Base-by-base conservation (phyloP, 2,113 vertebrate species). In the Chiloscyllium plagiosum region DNA sequence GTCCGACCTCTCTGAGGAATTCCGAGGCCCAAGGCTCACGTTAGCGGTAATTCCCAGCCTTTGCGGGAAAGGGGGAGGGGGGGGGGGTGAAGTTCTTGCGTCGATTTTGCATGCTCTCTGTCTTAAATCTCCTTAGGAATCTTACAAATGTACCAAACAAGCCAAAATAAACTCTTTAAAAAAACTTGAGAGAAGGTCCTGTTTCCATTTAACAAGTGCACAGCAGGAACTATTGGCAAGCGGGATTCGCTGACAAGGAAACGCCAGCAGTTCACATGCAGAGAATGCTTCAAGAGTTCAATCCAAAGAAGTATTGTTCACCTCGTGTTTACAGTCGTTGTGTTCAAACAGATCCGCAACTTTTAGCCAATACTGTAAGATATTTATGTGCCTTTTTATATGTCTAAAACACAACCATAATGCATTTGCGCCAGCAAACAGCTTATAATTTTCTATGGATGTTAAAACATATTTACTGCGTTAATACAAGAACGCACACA, bases 91-190 rank as follows among this genome's bases (percentile, higher is more conserved):
- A n/a, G n/a, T n/a, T n/a, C n/a, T n/a, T n/a, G 96, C 97, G 96
- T 97, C 97, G 97, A 97, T 98, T 98, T 98, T 98, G 98, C 97
- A 98, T 98, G 98, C 96, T 96, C 96, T 96, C 89, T 96, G 97
- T 97, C 97, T 97, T 97, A 98, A 97, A 97, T 97, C 97, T 97
- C 97, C 97, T 97, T 96, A 97, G 98, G 98, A 98, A 98, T 98
- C 98, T 98, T 98, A 98, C 96, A 97, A 98, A 98, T 98, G 98
- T 97, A 97, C 97, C 66, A 96, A 97, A 97, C 96, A 96, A 96
- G 98, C 98, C 98, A 98, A 98, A 98, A 98, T 97, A 98, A 98
- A 98, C 98, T 98, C 97, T 42, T 98, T 97, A 98, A 98, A 97
- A 96, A 97, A 97, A 97, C 98, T 97, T 97, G 97, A 97, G 97